Percentiles rank a stretch among this genome's conserved stretches.
Conservation (phyloP, 1,140 invertebrate species). For the Lysiphlebus fabarum region DNA sequence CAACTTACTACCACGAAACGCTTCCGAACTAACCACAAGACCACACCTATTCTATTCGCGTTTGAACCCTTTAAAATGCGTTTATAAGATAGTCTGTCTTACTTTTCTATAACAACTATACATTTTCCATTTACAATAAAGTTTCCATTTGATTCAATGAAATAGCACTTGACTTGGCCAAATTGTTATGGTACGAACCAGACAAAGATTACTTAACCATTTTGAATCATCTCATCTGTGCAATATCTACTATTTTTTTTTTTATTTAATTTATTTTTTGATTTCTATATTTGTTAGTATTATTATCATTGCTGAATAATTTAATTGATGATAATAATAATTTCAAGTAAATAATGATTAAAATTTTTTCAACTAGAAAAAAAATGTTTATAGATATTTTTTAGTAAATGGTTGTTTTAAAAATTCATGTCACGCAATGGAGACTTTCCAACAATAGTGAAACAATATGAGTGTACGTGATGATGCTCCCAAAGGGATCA, state of each 20-base stretch:
- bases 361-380: no score
- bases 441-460: slow-evolving; percentile 27
- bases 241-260: no score
- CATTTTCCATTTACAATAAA: slow-evolving; percentile 19
- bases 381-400: slow-evolving; percentile 16
- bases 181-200: slow-evolving; percentile 23
- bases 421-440: slow-evolving; percentile 36
- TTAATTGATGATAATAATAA: no score
- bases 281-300: no score
- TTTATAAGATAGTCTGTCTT: slow-evolving; percentile 7
- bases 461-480: slow-evolving; percentile 38
- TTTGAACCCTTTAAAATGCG: slow-evolving; percentile 14
- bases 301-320: no score
- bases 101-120: not conserved
- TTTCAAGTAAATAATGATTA: no score
- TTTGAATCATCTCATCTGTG: no score
- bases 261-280: no score
- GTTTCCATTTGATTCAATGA: slow-evolving; percentile 31
- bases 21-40: slow-evolving; percentile 39
- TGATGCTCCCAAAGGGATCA: slow-evolving; percentile 24
- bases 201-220: no score
- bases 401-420: not conserved
- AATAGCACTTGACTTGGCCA: slow-evolving; percentile 24
- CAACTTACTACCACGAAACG: slow-evolving; percentile 35
- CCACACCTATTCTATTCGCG: slow-evolving; percentile 21